Base-by-base conservation (phyloP, 1,140 invertebrate species). In the Aphis craccivora region DNA sequence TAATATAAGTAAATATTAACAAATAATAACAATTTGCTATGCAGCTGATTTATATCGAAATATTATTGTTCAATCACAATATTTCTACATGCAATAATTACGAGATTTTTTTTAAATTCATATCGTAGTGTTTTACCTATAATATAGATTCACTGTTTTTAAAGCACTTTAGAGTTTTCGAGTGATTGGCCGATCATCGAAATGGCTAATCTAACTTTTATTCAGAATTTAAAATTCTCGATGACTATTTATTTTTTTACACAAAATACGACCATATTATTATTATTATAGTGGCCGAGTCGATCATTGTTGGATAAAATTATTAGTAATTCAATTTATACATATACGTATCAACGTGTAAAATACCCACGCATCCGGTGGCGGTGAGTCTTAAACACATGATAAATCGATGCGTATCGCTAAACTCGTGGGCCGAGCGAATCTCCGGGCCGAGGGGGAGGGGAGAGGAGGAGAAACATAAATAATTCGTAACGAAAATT, bases 401-500 rank as follows among this genome's bases (percentile, higher is more conserved):
- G 43, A 87, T 48, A 87, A 87, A 87, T 87, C 86, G 86, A 87
- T 87, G 20, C 84, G 45, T 51, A 25, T 51, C n/a, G 43, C 86
- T 37, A 48, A n/a, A 87, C 14, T 76, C 60, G n/a, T n/a, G 14
- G n/a, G 60, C 18, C 30, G 60, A 67, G 30, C 60, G 30, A 4
- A 14, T n/a, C 14, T 14, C 18, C 60, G 60, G 60, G 86, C 11
- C 0, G 30, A 22, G 3, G 2, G 1, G 37, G 37, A 37, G 37
- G 37, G 37, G 37, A 40, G 37, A 3, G 37, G 37, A 40, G 8
- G 43, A 8, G 18, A 37, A 43, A 91, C 90, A 83, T 91, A 91
- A 81, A 91, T 91, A 92, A 92, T 84, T 86, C 91, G 76, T 40
- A 40, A 81, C 48, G 81, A 93, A 84, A 86, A 84, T 93, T 51